These are phyloP conservation scores for Mactromeris polynyma DNA, from an alignment of 2,888 invertebrate species.

Conservation along the genomic window DNA sequence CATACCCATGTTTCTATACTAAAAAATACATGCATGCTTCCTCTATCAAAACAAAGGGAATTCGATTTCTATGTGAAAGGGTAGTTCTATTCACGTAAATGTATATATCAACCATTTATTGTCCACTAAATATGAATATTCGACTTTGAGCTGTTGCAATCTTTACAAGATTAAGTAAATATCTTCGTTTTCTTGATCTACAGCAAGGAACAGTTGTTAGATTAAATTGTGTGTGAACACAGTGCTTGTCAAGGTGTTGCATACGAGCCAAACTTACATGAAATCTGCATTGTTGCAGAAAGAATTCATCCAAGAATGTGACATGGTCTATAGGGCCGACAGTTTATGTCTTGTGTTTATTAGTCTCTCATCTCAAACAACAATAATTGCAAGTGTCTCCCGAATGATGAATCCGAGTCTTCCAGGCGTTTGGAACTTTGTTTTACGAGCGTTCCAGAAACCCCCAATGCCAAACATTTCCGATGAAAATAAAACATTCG, in stretches of 20 bases:
- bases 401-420: neutral
- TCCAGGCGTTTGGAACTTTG: neutral
- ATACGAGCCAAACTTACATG: neutral
- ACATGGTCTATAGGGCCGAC: neutral
- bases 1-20: too few species aligned
- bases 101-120: too few species aligned
- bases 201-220: too few species aligned
- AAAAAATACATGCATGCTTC: too few species aligned
- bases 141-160: too few species aligned
- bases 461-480: neutral
- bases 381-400: neutral
- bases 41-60: too few species aligned
- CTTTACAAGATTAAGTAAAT: too few species aligned
- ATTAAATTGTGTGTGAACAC: neutral
- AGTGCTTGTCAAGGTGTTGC: neutral
- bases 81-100: too few species aligned
- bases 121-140: too few species aligned
- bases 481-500: neutral
- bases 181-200: too few species aligned
- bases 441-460: neutral
- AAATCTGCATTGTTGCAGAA: neutral
- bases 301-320: conserved; percentile 3
- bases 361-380: neutral
- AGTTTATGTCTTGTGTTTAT: neutral
- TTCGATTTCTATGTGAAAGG: too few species aligned